phyloP scores from a whole-genome alignment of 2,888 invertebrate species.

The Salticus scenicus region DNA sequence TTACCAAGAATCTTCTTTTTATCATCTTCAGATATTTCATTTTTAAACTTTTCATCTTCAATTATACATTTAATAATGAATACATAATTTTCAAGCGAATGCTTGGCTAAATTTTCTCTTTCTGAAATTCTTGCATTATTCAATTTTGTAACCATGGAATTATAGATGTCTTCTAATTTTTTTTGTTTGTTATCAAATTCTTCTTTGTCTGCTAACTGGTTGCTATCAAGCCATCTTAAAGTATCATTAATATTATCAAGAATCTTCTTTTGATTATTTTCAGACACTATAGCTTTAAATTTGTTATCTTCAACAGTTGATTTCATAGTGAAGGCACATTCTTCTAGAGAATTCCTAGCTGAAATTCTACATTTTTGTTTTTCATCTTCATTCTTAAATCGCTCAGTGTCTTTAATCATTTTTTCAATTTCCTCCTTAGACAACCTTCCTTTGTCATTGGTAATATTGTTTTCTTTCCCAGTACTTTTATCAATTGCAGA shows the following conservation, averaged over 20 bases:
- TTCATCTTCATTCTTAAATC: constrained; percentile 78
- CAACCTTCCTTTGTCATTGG: no score
- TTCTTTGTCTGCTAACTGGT: constrained; percentile 91
- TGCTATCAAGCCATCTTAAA: constrained; percentile 87
- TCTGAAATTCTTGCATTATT: no score
- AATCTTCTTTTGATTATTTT: constrained; percentile 82
- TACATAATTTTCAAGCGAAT: no score
- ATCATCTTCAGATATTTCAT: no score
- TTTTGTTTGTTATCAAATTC: no score
- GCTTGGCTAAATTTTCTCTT: no score
- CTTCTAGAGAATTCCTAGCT: constrained; percentile 90
- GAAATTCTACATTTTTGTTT: constrained; percentile 79
- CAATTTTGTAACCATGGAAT: constrained; percentile 95
- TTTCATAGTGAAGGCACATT: constrained; percentile 78
- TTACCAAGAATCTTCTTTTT: no score
- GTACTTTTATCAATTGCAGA: constrained; percentile 79
- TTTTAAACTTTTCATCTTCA: no score
- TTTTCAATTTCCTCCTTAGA: no score
- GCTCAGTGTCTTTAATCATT: constrained; percentile 79
- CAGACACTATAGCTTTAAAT: constrained; percentile 77
- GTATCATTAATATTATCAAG: no score
- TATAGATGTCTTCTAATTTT: constrained; percentile 92
- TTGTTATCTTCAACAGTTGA: constrained; percentile 76
- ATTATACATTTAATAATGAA: no score
- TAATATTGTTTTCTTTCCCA: no score